Conservation (phyloP, 2,113 vertebrate genomes). For the Channa maculata region DNA sequence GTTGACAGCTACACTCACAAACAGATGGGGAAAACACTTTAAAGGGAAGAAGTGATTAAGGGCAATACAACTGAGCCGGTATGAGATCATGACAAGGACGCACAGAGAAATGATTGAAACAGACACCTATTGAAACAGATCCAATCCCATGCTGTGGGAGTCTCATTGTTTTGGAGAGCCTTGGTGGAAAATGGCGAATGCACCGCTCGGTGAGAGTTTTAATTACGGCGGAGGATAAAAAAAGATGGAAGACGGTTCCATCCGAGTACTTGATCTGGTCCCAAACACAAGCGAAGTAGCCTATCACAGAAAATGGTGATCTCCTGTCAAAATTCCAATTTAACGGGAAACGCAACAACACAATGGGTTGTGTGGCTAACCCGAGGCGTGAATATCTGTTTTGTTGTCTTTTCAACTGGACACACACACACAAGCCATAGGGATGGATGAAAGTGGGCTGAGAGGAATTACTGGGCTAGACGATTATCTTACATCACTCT, state of each 20-base stretch:
- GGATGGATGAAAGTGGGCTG: slow-evolving; percentile 10
- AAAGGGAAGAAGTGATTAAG: slow-evolving; percentile 27
- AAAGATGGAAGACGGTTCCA: background rate
- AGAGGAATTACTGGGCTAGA: slow-evolving; percentile 7
- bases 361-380: slow-evolving; percentile 8
- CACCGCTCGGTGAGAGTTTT: background rate
- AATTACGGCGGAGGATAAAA: slow-evolving; percentile 8
- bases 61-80: slow-evolving; percentile 8
- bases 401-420: slow-evolving; percentile 11
- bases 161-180: slow-evolving; percentile 25
- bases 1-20: slow-evolving; percentile 48
- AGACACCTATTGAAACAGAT: slow-evolving; percentile 29
- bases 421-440: background rate
- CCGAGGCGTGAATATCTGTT: slow-evolving; percentile 42
- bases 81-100: slow-evolving; percentile 46
- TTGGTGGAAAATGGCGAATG: slow-evolving; percentile 14
- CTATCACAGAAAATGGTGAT: background rate
- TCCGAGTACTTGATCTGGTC: background rate
- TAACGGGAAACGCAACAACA: slow-evolving; percentile 21
- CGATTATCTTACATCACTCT: slow-evolving; percentile 21
- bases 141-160: slow-evolving; percentile 21
- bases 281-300: background rate
- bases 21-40: slow-evolving; percentile 68
- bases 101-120: slow-evolving; percentile 43
- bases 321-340: slow-evolving; percentile 8